Percentiles rank a stretch among this genome's conserved stretches.
Conservation (phyloP, 2,113 vertebrate species). For the Alaudala cheleensis region DNA sequence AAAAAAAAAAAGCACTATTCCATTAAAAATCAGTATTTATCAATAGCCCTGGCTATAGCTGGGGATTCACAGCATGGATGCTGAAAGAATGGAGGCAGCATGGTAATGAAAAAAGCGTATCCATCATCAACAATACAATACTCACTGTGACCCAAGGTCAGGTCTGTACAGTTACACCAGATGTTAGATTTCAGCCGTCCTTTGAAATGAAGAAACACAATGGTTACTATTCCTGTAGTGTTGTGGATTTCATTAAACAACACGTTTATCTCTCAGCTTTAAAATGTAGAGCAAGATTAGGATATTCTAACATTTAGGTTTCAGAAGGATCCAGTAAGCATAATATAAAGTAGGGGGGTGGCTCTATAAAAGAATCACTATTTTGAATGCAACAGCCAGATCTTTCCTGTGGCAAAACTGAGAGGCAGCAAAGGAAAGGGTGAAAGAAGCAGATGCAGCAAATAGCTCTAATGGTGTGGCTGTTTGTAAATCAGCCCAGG, state of each 20-base stretch:
- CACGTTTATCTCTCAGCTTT: conserved; percentile 60
- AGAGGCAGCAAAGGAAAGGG: not conserved
- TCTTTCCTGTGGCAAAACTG: not conserved
- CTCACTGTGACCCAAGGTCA: conserved; percentile 57
- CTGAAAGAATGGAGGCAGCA: conserved; percentile 65
- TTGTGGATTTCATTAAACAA: conserved; percentile 66
- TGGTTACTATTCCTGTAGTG: conserved; percentile 40
- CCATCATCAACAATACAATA: conserved; percentile 65
- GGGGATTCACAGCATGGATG: conserved; percentile 53
- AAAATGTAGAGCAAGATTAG: conserved; percentile 39
- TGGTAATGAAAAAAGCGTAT: conserved; percentile 68
- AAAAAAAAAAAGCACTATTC: not conserved
- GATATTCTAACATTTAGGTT: conserved; percentile 32
- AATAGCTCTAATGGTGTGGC: not conserved
- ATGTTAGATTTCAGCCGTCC: conserved; percentile 50
- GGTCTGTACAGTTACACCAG: conserved; percentile 57
- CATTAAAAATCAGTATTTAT: conserved; percentile 65
- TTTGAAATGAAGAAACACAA: conserved; percentile 60
- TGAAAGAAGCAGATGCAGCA: not conserved
- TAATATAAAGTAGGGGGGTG: conserved; percentile 7
- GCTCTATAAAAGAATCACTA: not conserved
- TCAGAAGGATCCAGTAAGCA: conserved; percentile 20
- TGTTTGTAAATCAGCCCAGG: not conserved
- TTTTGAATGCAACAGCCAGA: not conserved
- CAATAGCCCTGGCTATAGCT: conserved; percentile 47